Percentiles rank a stretch among this genome's conserved stretches.
phyloP scores from a whole-genome alignment of 2,113 vertebrate genomes.

The Pimephales promelas region DNA sequence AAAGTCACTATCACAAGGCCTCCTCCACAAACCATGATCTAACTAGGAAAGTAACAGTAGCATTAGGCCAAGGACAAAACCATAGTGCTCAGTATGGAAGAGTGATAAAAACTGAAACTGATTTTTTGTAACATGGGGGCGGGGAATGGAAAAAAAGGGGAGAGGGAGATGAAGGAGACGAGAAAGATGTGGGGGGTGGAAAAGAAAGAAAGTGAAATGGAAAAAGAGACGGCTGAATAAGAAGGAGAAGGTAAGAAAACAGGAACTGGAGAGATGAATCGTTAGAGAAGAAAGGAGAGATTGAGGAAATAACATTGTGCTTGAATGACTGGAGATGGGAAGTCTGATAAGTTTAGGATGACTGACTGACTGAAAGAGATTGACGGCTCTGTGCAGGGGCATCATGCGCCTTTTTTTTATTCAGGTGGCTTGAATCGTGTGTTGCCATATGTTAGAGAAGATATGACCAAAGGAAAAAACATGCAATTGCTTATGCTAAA shows the following conservation, averaged over 20 bases:
- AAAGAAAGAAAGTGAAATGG: not conserved
- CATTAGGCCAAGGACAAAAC: conserved; percentile 34
- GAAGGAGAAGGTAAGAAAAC: not conserved
- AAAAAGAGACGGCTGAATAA: conserved; percentile 4
- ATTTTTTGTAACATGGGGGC: not conserved
- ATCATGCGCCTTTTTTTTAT: not conserved
- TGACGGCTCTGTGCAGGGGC: not conserved
- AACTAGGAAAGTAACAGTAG: conserved; percentile 19
- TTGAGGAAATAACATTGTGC: not conserved
- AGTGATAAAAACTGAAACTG: not conserved
- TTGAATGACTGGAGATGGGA: no score
- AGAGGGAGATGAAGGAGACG: not conserved
- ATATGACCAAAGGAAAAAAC: not conserved
- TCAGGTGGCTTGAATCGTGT: not conserved
- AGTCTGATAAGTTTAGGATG: not conserved
- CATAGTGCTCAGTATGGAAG: not conserved
- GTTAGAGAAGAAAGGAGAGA: not conserved
- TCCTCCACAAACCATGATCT: conserved; percentile 33
- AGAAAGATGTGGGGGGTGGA: not conserved
- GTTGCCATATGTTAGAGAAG: not conserved
- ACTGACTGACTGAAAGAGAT: not conserved
- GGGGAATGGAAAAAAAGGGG: not conserved
- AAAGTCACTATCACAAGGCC: conserved; percentile 24
- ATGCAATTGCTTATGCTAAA: not conserved
- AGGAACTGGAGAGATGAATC: conserved; percentile 16